Conservation (phyloP, 2,888 invertebrate genomes). For the Archips crataeganus region DNA sequence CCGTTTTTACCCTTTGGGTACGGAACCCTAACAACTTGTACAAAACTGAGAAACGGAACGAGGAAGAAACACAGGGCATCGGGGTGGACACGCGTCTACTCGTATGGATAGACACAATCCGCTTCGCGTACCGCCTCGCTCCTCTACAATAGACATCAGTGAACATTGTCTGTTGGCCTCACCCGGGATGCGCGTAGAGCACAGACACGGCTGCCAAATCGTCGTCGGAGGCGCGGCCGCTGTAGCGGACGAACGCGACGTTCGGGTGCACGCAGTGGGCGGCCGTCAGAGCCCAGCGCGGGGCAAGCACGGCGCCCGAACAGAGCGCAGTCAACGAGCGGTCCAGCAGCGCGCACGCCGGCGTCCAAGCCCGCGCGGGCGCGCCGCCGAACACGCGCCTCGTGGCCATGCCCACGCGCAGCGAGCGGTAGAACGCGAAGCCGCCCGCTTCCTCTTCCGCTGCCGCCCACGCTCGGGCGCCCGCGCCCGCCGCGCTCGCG, state of each 20-base stretch:
- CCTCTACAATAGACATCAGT: no score
- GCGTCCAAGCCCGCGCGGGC: constrained; percentile 54
- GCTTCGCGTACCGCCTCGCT: no score
- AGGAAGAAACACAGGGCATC: no score
- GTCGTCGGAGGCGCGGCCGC: constrained; percentile 61
- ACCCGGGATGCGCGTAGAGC: constrained; percentile 72
- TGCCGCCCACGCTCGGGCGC: constrained; percentile 6
- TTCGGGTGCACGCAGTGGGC: constrained; percentile 70
- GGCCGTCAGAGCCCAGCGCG: constrained; percentile 75
- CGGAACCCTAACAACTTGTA: no score
- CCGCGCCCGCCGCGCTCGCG: constrained; percentile 25
- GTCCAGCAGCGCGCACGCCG: constrained; percentile 67
- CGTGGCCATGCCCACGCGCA: constrained; percentile 36
- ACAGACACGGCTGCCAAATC: constrained; percentile 58
- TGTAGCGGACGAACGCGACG: constrained; percentile 68
- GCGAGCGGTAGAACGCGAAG: constrained; percentile 56
- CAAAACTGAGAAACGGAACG: no score
- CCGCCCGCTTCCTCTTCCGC: no score
- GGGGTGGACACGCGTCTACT: no score
- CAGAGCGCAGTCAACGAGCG: constrained; percentile 66
- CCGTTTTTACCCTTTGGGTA: no score
- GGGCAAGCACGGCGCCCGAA: constrained; percentile 63
- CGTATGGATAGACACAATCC: no score
- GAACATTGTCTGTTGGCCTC: constrained; percentile 33
- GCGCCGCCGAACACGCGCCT: constrained; percentile 74